Base-by-base conservation (phyloP, 2,113 vertebrate species). In the Coptodon bakossiorum region DNA sequence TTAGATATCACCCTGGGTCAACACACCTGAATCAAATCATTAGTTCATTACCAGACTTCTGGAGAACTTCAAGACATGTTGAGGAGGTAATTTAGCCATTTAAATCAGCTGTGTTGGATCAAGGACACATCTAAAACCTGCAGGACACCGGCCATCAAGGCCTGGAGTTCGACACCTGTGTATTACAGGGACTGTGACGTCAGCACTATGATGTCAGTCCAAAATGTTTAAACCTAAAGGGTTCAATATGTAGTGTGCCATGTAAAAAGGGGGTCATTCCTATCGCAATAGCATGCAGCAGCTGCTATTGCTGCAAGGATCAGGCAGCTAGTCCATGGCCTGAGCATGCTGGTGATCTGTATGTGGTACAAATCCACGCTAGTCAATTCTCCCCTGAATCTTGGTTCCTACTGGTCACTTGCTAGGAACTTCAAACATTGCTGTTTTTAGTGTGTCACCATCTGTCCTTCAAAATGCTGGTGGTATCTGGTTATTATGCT, bases 381-480 rank as follows among this genome's bases (percentile, higher is more conserved):
- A 27, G 38, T 45, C 38, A 27, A 27, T 10, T 73, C 22, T 73
- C 13, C 0, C 0, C 40, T 27, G 43, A 1, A 48, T 73, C 68
- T 27, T 73, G 40, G 22, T 73, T 29, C 40, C 40, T 73, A 0
- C 22, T 48, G 40, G 68, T 45, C 22, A 29, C 22, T 17, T 48
- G 22, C 68, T 73, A 45, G 14, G 22, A 45, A 43, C 7, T 16
- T 73, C 5, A 10, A 45, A 13, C 38, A 73, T 45, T 73, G 38
- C 0, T 73, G 68, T 45, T 1, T 45, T 73, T 22, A 16, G n/a
- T 73, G 13, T 73, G 22, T 73, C 8, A 73, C 68, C 3, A 45
- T 27, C 0, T 27, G 38, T 73, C 22, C 68, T 71, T 71, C 38
- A 27, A 27, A 27, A 45, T 43, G 38, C 38, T 27, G 68, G 8